Evolutionary conservation across 2,113 vertebrate species (phyloP), one percentile per base, ranked within the genome.

Genomic region (Glareola pratincola): DNA sequence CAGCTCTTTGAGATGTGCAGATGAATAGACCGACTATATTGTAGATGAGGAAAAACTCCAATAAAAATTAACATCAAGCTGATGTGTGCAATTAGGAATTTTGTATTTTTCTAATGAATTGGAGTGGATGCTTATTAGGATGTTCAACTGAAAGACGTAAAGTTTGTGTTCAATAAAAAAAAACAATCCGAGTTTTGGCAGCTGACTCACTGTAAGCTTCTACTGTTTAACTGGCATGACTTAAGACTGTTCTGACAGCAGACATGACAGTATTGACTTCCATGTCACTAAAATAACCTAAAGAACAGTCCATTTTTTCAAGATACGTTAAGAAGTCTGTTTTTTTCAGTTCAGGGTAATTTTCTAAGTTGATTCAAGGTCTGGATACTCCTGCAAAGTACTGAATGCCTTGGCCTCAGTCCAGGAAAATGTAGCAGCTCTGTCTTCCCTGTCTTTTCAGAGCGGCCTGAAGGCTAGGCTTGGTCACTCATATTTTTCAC

Each of bases 1-100:
- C 80, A 71, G n/a, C 48, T 81, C 66, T 91, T 93, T 95, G 90
- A 97, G 91, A 97, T 94, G 97, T 98, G 94, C 96, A 79, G 48
- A 82, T 92, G 96, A 98, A 96, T 87, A 95, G 91, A 76, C 54
- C 68, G 92, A 92, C 94, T 96, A 90, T 94, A 96, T 78, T 64
- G 74, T 39, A 85, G 53, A 85, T 7, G 41, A 92, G 59, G 90
- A 96, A 90, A 90, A 94, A 77, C 21, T 71, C 56, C 74, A 81
- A 14, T 67, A 90, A 96, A 96, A 96, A 93, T 63, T 48, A 79
- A 72, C 0, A 0, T 92, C 78, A 94, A 71, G 30, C 17, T 96
- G 56, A 96, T 91, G 47, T 57, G 21, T 53, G 54, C 76, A 81
- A 91, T 87, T 95, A 94, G 39, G 51, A 81, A 82, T 53, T 78